Conservation (phyloP, 2,888 invertebrate species). For the Trichopoda pennipes region DNA sequence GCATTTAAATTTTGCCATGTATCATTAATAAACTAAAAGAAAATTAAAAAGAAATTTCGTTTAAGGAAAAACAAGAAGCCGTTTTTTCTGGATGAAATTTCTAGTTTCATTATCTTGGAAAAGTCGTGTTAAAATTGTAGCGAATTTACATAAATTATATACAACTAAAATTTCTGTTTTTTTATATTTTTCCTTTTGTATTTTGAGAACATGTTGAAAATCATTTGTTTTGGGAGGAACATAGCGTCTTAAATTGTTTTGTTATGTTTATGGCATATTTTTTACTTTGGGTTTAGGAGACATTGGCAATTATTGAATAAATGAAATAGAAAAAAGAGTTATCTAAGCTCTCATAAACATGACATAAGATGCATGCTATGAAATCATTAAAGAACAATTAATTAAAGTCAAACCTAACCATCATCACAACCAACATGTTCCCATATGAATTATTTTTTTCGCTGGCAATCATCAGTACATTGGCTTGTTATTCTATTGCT, state of each 20-base stretch:
- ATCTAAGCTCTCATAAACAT: conserved; percentile 52
- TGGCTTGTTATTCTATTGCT: conserved; percentile 56
- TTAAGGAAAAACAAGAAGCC: conserved; percentile 64
- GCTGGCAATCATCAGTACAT: conserved; percentile 52
- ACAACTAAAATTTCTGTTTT: conserved; percentile 2
- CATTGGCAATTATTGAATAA: conserved; percentile 44
- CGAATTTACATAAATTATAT: conserved; percentile 64
- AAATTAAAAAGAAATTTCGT: conserved; percentile 51
- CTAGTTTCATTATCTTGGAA: conserved; percentile 30
- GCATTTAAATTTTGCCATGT: conserved; percentile 52
- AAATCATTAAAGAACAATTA: conserved; percentile 69
- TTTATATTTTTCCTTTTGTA: neutral
- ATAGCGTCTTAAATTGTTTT: conserved; percentile 34
- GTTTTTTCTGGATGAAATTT: conserved; percentile 31
- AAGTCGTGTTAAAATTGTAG: conserved; percentile 60
- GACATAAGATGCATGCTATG: conserved; percentile 68
- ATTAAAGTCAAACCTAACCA: conserved; percentile 68
- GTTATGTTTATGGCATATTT: conserved; percentile 1
- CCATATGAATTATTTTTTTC: conserved; percentile 29
- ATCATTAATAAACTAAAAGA: conserved; percentile 40
- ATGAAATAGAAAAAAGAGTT: conserved; percentile 34
- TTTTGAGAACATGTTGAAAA: conserved; percentile 45
- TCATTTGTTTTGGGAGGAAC: conserved; percentile 61
- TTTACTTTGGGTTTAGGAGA: conserved; percentile 42
- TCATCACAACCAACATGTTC: conserved; percentile 55